phyloP scores from a whole-genome alignment of 2,797 vertebrate species.

The Nasua narica region DNA sequence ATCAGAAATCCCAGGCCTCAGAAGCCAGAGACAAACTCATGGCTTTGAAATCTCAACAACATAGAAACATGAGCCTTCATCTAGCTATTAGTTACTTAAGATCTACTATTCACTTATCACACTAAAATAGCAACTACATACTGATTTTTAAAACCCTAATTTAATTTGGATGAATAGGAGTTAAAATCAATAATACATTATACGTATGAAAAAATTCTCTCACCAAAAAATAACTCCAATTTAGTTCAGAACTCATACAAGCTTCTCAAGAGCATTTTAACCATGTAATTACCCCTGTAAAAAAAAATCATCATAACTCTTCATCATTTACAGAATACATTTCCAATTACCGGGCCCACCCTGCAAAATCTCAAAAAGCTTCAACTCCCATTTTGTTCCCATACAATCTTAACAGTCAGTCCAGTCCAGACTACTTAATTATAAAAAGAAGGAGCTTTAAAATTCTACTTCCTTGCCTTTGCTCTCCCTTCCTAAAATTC shows the following conservation, averaged over 20 bases:
- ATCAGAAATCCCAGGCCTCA: neutral
- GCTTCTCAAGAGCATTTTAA: neutral
- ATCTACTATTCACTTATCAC: conserved; percentile 16
- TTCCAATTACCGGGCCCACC: neutral
- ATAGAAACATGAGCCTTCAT: neutral
- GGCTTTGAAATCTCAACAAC: conserved; percentile 42
- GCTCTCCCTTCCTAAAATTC: neutral
- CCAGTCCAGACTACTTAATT: neutral
- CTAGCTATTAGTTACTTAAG: conserved; percentile 7
- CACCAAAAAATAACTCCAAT: neutral
- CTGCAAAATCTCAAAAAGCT: neutral
- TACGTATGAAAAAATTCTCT: neutral
- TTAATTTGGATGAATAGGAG: neutral
- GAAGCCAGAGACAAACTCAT: neutral
- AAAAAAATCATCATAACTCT: neutral
- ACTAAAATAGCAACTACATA: neutral
- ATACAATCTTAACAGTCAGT: neutral
- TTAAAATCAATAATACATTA: neutral
- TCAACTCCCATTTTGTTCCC: neutral
- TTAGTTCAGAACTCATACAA: neutral
- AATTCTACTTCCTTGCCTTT: neutral
- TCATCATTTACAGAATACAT: neutral
- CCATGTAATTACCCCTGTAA: neutral
- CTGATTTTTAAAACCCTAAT: conserved; percentile 12
- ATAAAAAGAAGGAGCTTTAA: neutral